Evolutionary conservation across 2,113 vertebrate genomes (phyloP).

Genomic region (Phycodurus eques): DNA sequence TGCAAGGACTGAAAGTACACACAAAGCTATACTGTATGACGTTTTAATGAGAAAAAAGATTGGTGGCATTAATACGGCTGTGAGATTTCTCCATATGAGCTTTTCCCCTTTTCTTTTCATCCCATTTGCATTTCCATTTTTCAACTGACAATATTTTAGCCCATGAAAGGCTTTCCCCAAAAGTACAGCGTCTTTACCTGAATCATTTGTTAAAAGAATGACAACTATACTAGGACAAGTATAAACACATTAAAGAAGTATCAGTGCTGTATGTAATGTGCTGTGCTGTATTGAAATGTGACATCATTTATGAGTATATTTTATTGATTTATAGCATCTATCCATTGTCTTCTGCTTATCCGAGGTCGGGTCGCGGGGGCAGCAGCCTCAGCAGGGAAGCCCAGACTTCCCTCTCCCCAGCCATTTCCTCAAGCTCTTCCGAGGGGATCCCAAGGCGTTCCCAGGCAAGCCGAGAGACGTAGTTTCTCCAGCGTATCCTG

Average conservation of each 20-base stretch:
- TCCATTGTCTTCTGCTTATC: too few relatives aligned
- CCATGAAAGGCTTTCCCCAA: neutral
- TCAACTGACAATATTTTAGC: slow-evolving; percentile 13
- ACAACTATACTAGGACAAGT: neutral
- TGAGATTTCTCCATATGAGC: slow-evolving; percentile 22
- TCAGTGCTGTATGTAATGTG: neutral
- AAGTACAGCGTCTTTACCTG: neutral
- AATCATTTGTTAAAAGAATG: neutral
- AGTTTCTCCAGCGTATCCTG: too few relatives aligned
- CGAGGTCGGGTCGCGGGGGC: too few relatives aligned
- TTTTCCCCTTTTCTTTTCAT: slow-evolving; percentile 14
- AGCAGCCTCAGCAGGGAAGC: too few relatives aligned
- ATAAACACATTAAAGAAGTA: neutral
- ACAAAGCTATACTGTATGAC: slow-evolving; percentile 12
- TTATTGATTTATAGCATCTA: too few relatives aligned
- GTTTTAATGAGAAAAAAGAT: slow-evolving; percentile 32
- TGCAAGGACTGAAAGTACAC: slow-evolving; percentile 29
- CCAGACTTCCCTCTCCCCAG: too few relatives aligned
- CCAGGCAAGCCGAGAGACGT: too few relatives aligned
- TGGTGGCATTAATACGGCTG: slow-evolving; percentile 25
- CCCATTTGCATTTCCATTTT: slow-evolving; percentile 14
- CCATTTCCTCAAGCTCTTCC: too few relatives aligned
- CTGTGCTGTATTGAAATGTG: neutral
- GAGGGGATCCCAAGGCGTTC: too few relatives aligned
- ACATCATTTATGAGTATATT: neutral